phyloP scores from a whole-genome alignment of 1,140 invertebrate genomes.

The Anastrepha ludens region DNA sequence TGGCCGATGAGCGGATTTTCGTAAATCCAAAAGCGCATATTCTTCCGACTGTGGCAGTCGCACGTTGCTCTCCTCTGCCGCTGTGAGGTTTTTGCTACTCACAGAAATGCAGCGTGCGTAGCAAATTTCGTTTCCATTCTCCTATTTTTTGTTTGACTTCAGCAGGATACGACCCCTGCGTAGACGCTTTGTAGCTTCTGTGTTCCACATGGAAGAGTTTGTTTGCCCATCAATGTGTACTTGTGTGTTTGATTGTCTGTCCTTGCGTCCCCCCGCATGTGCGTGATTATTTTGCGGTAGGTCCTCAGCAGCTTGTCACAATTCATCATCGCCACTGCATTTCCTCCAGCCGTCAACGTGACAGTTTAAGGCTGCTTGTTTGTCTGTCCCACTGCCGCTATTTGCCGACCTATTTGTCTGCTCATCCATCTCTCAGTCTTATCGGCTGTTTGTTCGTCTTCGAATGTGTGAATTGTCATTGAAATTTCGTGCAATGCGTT shows the following conservation, averaged over 20 bases:
- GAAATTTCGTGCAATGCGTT: conserved; percentile 58
- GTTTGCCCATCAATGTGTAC: too few species aligned
- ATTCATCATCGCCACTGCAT: conserved; percentile 65
- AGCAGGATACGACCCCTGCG: too few species aligned
- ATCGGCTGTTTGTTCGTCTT: not conserved
- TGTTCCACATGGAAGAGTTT: not conserved
- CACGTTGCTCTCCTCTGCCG: conserved; percentile 8
- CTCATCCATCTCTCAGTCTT: conserved; percentile 42
- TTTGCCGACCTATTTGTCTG: conserved; percentile 46
- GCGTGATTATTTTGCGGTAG: conserved; percentile 70
- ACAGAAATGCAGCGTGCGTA: not conserved
- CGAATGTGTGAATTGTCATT: conserved; percentile 29
- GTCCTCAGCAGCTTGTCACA: conserved; percentile 64
- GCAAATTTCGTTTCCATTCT: not conserved
- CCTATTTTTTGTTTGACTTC: too few species aligned
- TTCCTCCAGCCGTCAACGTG: conserved; percentile 54
- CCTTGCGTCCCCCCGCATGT: conserved; percentile 57
- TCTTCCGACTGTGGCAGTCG: not conserved
- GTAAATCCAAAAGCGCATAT: not conserved
- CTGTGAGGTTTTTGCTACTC: not conserved
- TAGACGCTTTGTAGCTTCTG: not conserved
- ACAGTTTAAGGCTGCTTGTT: conserved; percentile 27
- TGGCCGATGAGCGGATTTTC: not conserved
- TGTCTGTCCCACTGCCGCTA: not conserved
- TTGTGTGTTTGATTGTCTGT: not conserved